These are phyloP conservation scores for Steinernema carpocapsae DNA, from an alignment of 2,888 invertebrate genomes.

Conservation along the genomic window DNA sequence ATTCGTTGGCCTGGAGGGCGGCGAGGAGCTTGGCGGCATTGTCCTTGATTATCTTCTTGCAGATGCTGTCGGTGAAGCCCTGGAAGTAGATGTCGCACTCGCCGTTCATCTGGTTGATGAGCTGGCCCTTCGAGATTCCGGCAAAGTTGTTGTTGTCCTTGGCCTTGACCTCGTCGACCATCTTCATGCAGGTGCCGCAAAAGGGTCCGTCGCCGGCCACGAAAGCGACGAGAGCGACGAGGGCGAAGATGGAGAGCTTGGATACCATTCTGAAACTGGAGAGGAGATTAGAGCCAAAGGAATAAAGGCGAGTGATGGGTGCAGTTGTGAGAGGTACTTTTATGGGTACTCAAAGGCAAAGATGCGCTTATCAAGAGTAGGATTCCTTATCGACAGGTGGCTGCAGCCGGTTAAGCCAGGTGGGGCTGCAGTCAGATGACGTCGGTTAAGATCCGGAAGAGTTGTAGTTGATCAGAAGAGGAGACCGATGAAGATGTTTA, in stretches of 20 bases:
- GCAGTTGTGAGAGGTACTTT: background rate
- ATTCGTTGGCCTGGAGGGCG: background rate
- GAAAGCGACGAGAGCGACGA: slow-evolving; percentile 22
- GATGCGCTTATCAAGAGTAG: slow-evolving; percentile 5
- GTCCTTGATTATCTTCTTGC: slow-evolving; percentile 31
- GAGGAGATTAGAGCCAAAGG: background rate
- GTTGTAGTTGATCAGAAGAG: background rate
- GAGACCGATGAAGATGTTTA: no score
- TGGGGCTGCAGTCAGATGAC: background rate
- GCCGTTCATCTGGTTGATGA: slow-evolving; percentile 5
- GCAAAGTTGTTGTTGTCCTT: slow-evolving; percentile 31
- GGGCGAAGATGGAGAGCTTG: slow-evolving; percentile 30
- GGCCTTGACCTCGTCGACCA: slow-evolving; percentile 28
- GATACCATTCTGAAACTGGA: slow-evolving; percentile 27
- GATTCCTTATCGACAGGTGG: slow-evolving; percentile 13
- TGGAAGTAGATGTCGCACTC: slow-evolving; percentile 25
- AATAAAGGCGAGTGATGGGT: background rate
- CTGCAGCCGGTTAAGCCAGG: background rate
- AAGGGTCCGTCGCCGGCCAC: slow-evolving; percentile 33
- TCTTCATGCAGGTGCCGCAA: slow-evolving; percentile 2
- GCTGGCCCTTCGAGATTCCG: background rate
- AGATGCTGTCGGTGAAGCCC: slow-evolving; percentile 31
- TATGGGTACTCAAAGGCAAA: background rate
- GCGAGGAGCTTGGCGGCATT: slow-evolving; percentile 28
- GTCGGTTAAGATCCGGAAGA: background rate